Base-by-base conservation (phyloP, 2,888 invertebrate species). In the Aphrophora alni region DNA sequence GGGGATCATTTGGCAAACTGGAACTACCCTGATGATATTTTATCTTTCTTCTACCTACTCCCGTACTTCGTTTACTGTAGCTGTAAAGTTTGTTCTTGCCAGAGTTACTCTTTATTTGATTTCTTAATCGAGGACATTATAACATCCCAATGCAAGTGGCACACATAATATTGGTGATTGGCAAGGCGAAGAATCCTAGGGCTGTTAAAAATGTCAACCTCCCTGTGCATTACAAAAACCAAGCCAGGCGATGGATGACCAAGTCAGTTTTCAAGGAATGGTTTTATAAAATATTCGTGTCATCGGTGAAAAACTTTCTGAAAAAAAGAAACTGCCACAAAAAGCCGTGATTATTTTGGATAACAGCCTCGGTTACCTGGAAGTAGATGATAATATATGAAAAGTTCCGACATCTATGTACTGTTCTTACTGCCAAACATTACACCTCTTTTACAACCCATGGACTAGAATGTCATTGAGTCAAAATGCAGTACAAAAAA, bases 61-160 rank as follows among this genome's bases (percentile, higher is more conserved):
- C n/a, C n/a, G n/a, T n/a, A n/a, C n/a, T n/a, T n/a, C n/a, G n/a
- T n/a, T n/a, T n/a, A n/a, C n/a, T n/a, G n/a, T n/a, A n/a, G n/a
- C n/a, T n/a, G n/a, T n/a, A n/a, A n/a, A n/a, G n/a, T n/a, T n/a
- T n/a, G n/a, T n/a, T n/a, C n/a, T n/a, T n/a, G n/a, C n/a, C n/a
- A n/a, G n/a, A n/a, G n/a, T n/a, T n/a, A n/a, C n/a, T n/a, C n/a
- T n/a, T n/a, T n/a, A n/a, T n/a, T n/a, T n/a, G n/a, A n/a, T n/a
- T n/a, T n/a, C n/a, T n/a, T n/a, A n/a, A n/a, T n/a, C n/a, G n/a
- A n/a, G n/a, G n/a, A n/a, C n/a, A n/a, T n/a, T n/a, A n/a, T n/a
- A n/a, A n/a, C n/a, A n/a, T 85, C 81, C 85, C 82, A 87, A 87
- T 85, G 84, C 84, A 81, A 85, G 84, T 83, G 85, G 85, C 78